Percentiles rank a stretch among this genome's conserved stretches.
These are phyloP conservation scores for Sardinella longiceps DNA, from an alignment of 2,797 vertebrate species.

Conservation along the genomic window DNA sequence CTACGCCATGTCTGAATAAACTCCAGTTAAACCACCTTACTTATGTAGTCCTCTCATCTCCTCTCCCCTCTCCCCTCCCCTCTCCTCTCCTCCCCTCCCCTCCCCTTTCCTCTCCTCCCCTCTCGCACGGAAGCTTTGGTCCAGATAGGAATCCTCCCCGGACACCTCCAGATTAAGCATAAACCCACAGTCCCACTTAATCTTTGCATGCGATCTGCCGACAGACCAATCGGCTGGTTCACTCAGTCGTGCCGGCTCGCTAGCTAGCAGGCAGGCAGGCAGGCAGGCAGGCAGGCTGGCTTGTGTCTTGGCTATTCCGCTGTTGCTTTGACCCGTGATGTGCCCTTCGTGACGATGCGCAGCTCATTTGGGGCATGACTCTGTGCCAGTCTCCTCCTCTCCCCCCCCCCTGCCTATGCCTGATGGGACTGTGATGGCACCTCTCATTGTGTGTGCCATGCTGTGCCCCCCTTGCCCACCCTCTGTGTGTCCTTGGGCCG, in stretches of 20 bases:
- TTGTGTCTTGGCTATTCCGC: no score
- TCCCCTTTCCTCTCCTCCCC: no score
- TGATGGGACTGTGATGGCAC: conserved; percentile 6
- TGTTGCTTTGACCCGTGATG: background rate
- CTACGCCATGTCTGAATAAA: background rate
- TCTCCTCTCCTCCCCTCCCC: background rate
- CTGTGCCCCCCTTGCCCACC: background rate
- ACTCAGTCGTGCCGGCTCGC: no score
- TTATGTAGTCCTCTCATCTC: background rate
- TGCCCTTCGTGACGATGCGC: background rate
- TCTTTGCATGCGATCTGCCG: background rate
- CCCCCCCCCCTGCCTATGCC: background rate
- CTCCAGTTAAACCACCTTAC: background rate
- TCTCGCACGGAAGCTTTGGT: background rate
- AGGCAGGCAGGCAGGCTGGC: no score
- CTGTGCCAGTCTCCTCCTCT: background rate
- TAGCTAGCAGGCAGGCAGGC: no score
- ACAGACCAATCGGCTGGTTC: no score
- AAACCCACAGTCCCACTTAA: background rate
- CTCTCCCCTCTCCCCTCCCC: background rate
- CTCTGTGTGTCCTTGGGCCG: background rate
- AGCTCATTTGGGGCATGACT: background rate
- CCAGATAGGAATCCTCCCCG: background rate
- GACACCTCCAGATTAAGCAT: background rate
- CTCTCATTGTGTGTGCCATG: background rate